Evolutionary conservation across 2,797 vertebrate genomes (phyloP), one percentile per base, ranked within the genome.

Genomic region (Enteromius treurensis): DNA sequence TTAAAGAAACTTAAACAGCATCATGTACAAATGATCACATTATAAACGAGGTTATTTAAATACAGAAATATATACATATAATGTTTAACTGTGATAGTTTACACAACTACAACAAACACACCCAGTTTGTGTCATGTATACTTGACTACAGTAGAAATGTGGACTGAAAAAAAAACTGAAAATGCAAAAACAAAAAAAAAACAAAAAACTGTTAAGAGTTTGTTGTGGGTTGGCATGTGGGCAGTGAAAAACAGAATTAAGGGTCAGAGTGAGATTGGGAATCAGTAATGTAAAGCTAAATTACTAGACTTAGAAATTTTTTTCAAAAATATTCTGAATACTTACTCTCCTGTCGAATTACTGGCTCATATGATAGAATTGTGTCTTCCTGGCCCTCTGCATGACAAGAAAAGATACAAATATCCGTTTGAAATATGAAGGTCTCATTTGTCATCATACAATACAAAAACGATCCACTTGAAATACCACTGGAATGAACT

Each of bases 321-420:
- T 26, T 26, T 26, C 26, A 37, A 21, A 19, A 88, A 64, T 45
- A 45, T 9, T 23, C 26, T 34, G 15, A 77, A 42, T 3, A 97
- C 98, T 97, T 94, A 99, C 98, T 99, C 95, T 99, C 98, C 93
- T 99, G 97, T 89, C 98, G 96, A 1, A 96, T 99, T 88, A 99
- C 98, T 2, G 97, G 98, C 91, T 99, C 98, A 1, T 99, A 99
- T 0, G 98, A 99, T 87, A 99, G 95, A 93, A 99, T 98, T 8
- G 97, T 94, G 91, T 99, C 98, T 90, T 99, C 98, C 90, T 99
- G 98, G 82, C 98, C 98, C 95, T 99, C 98, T 99, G 95, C 62
- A 93, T 93, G 10, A 90, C 79, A n/a, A 60, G 90, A 87, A 68
- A 34, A 55, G 55, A 78, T 82, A 47, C 23, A 76, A 71, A 29